These are phyloP conservation scores for Caenorhabditis wallacei DNA, from an alignment of 2,888 invertebrate species.

Conservation along the genomic window DNA sequence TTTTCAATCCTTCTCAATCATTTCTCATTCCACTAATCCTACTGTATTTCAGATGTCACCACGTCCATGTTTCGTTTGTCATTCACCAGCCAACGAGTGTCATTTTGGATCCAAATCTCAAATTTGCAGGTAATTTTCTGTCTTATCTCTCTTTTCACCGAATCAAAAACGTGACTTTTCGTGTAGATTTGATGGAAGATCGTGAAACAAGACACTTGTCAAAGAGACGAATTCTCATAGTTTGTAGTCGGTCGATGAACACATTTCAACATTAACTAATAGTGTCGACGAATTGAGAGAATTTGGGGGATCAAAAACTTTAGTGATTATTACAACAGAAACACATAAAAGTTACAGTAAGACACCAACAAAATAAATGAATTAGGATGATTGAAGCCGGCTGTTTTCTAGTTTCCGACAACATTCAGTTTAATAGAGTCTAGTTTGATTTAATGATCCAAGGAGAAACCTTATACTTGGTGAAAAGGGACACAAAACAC, in stretches of 20 bases:
- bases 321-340: constrained; percentile 22
- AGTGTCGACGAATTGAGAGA: constrained; percentile 7
- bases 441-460: no score
- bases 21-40: not conserved
- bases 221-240: not conserved
- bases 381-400: no score
- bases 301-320: constrained; percentile 37
- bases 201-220: constrained; percentile 35
- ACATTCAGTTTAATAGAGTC: no score
- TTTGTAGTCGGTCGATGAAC: constrained; percentile 46
- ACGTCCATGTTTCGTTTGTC: constrained; percentile 49
- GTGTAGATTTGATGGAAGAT: constrained; percentile 28
- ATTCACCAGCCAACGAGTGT: constrained; percentile 46
- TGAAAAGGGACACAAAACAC: not conserved
- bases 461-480: no score
- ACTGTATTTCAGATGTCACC: constrained; percentile 30
- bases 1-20: not conserved
- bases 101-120: constrained; percentile 56
- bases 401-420: no score
- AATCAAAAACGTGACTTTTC: constrained; percentile 52
- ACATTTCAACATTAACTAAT: not conserved
- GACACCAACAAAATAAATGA: not conserved
- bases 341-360: not conserved
- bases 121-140: constrained; percentile 45
- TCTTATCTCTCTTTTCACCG: not conserved